Base-by-base conservation (phyloP, 2,113 vertebrate species). In the Cavia aperea region DNA sequence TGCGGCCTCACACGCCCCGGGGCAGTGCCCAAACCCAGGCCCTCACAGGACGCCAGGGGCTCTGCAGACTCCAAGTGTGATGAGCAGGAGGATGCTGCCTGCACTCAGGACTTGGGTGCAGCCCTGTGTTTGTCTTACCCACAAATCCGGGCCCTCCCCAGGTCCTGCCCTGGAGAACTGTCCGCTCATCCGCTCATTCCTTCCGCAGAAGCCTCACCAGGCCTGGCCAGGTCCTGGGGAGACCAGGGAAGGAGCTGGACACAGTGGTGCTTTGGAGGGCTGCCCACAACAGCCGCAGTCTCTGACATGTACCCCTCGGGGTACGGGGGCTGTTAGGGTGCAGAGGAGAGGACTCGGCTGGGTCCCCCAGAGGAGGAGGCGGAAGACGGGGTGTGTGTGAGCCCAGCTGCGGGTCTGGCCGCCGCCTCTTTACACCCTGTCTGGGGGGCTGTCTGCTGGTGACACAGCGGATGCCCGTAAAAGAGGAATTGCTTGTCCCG, bases 71-170 rank as follows among this genome's bases (percentile, higher is more conserved):
- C 36, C 3, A 33, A 36, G 3, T 36, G 33, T 36, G 68, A n/a
- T 33, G 36, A 18, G 68, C 18, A 21, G 8, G 18, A 39, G 36
- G 68, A 39, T 36, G 19, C 8, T 10, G 1, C 16, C 2, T 49
- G n/a, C 43, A 31, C 36, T 79, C 9, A 58, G 29, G 49, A 78
- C 49, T 12, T 4, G 4, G 36, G 12, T 63, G 43, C 23, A 21
- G 1, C 0, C 18, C n/a, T 1, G 0, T 0, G 10, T 6, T 13
- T 36, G 21, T 18, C 36, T 23, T 3, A 4, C 7, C 43, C 0
- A 7, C 65, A 43, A 36, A 62, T 6, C 19, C 1, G 0, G 31
- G 5, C 4, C 0, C 39, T 39, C 1, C 1, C 7, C 1, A 0
- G 36, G 51, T 36, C 1, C 49, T 66, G 46, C 36, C 31, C 16